phyloP scores from a whole-genome alignment of 2,113 vertebrate genomes.

The Nothoprocta perdicaria region DNA sequence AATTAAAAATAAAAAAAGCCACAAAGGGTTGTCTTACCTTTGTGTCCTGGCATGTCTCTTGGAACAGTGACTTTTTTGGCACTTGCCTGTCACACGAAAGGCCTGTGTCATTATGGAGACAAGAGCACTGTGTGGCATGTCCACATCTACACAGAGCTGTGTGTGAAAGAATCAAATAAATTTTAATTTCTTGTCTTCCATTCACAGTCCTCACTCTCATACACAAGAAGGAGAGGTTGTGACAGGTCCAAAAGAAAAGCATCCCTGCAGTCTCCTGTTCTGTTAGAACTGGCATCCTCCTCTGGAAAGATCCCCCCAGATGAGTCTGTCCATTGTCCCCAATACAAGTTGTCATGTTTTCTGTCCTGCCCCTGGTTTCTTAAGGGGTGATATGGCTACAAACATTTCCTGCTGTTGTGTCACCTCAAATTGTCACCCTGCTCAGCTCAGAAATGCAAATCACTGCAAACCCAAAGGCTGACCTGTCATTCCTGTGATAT shows the following conservation, averaged over 20 bases:
- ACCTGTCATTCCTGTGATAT: slow-evolving; percentile 51
- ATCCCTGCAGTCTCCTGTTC: neutral
- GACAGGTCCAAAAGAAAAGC: neutral
- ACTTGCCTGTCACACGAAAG: neutral
- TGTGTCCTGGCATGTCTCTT: neutral
- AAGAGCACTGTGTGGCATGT: neutral
- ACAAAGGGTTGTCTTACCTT: neutral
- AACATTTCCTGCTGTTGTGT: slow-evolving; percentile 24
- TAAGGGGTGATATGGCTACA: slow-evolving; percentile 12
- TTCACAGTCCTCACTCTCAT: neutral
- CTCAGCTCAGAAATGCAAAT: slow-evolving; percentile 59
- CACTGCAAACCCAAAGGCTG: slow-evolving; percentile 12
- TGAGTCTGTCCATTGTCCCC: fast-evolving
- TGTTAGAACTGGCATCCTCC: neutral
- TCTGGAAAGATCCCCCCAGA: fast-evolving
- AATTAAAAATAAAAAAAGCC: neutral
- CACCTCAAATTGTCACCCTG: slow-evolving; percentile 41
- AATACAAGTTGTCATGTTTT: neutral
- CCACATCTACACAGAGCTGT: neutral
- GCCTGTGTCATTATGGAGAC: neutral
- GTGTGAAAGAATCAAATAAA: neutral
- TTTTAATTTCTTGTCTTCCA: neutral
- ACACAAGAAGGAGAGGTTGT: neutral
- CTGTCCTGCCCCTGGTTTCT: neutral
- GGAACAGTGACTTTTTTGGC: neutral